These are phyloP conservation scores for Sturmia bella DNA, from an alignment of 2,888 invertebrate species.

Conservation along the genomic window DNA sequence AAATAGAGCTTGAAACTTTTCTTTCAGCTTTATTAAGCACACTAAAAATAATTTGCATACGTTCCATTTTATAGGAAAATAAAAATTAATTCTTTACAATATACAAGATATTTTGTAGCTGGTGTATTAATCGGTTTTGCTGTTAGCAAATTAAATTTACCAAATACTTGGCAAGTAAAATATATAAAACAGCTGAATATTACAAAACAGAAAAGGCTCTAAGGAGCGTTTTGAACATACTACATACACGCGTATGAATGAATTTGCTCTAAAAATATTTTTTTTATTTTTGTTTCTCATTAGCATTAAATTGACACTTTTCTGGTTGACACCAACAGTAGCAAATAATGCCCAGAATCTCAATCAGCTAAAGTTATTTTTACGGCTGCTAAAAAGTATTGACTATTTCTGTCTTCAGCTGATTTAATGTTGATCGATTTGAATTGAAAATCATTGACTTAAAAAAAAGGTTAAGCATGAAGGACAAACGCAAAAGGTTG, in stretches of 20 bases:
- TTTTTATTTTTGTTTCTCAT: slow-evolving; percentile 7
- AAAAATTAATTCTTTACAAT: no score
- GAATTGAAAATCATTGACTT: slow-evolving; percentile 49
- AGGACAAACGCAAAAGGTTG: neutral
- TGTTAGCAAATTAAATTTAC: no score
- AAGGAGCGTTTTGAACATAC: no score
- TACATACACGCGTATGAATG: no score
- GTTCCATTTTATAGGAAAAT: no score
- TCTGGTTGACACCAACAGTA: slow-evolving; percentile 52
- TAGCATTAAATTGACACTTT: slow-evolving; percentile 68
- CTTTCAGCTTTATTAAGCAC: no score
- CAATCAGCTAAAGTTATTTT: slow-evolving; percentile 18
- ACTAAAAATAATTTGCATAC: no score
- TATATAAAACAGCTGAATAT: no score
- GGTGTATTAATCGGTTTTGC: no score
- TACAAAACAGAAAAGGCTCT: neutral
- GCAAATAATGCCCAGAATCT: slow-evolving; percentile 37
- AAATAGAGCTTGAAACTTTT: no score
- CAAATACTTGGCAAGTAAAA: no score
- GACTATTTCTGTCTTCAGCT: slow-evolving; percentile 53
- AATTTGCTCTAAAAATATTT: neutral
- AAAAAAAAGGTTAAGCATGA: slow-evolving; percentile 19
- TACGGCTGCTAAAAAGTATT: slow-evolving; percentile 44
- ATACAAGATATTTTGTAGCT: no score
- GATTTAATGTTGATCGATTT: slow-evolving; percentile 59